A percentile compares a stretch with the other conserved stretches of the same genome.
Conservation (phyloP, 2,797 vertebrate species). For the Psittacula echo region DNA sequence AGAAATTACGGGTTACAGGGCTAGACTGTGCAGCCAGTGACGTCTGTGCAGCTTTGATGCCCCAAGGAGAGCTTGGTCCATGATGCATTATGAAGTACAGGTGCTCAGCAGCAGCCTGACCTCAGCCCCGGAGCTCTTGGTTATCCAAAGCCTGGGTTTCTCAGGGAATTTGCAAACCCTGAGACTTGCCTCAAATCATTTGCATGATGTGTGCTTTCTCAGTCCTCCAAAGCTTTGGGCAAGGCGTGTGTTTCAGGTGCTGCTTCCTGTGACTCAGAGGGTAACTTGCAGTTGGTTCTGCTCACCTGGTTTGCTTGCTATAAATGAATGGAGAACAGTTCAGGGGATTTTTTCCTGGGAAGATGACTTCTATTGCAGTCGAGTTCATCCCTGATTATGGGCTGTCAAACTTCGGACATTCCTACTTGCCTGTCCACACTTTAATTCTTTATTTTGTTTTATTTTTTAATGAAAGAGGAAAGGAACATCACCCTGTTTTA, state of each 20-base stretch:
- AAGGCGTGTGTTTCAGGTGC: not conserved
- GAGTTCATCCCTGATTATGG: not conserved
- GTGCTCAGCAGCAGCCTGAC: not conserved
- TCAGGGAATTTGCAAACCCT: not conserved
- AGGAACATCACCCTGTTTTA: not conserved
- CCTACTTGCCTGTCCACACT: not conserved
- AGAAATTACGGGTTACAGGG: conserved; percentile 6
- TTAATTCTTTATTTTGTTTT: conserved; percentile 21
- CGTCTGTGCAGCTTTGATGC: not conserved
- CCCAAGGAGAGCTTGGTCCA: not conserved
- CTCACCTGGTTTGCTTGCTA: conserved; percentile 35
- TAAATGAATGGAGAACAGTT: not conserved
- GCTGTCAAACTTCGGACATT: conserved; percentile 36
- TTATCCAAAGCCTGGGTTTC: not conserved
- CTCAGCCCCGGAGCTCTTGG: not conserved
- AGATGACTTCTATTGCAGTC: not conserved
- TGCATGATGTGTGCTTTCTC: not conserved
- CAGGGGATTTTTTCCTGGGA: not conserved
- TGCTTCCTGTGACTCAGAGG: conserved; percentile 45
- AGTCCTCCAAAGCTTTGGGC: not conserved
- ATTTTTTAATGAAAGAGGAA: not conserved
- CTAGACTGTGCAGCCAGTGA: not conserved
- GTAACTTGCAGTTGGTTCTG: conserved; percentile 17
- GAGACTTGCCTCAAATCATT: not conserved
- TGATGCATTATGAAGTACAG: not conserved